Conservation (phyloP, 2,113 vertebrate genomes). For the Aspiorhynchus laticeps region DNA sequence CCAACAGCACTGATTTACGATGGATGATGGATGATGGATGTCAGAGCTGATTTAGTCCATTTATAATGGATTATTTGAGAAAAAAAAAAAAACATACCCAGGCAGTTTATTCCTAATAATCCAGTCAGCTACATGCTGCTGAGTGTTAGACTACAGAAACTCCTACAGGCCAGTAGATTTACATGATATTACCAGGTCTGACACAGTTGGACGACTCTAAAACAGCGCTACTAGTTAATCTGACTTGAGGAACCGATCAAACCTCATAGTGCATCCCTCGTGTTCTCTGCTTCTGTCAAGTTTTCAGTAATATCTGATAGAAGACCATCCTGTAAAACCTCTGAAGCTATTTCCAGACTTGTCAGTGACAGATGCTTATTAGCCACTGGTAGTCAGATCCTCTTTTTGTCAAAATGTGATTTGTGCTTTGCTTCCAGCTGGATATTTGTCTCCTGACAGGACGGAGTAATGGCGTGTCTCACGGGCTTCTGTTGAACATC, state of each 20-base stretch:
- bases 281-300: background rate
- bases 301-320: background rate
- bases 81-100: background rate
- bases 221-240: background rate
- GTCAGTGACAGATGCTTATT: constrained; percentile 33
- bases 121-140: background rate
- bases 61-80: background rate
- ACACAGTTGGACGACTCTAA: background rate
- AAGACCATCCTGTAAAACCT: background rate
- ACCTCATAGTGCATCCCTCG: background rate
- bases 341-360: constrained; percentile 6
- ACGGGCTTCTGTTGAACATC: constrained; percentile 9
- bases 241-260: background rate
- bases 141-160: background rate
- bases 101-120: background rate
- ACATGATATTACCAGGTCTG: background rate
- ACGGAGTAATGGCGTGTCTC: constrained; percentile 1
- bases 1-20: background rate
- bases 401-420: constrained; percentile 30
- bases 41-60: background rate
- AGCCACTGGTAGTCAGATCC: constrained; percentile 16
- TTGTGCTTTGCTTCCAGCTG: constrained; percentile 14
- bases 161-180: background rate
- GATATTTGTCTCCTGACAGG: constrained; percentile 26
- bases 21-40: background rate